These are phyloP conservation scores for Drosophila paracracens DNA, from an alignment of 2,888 invertebrate species.

Conservation along the genomic window DNA sequence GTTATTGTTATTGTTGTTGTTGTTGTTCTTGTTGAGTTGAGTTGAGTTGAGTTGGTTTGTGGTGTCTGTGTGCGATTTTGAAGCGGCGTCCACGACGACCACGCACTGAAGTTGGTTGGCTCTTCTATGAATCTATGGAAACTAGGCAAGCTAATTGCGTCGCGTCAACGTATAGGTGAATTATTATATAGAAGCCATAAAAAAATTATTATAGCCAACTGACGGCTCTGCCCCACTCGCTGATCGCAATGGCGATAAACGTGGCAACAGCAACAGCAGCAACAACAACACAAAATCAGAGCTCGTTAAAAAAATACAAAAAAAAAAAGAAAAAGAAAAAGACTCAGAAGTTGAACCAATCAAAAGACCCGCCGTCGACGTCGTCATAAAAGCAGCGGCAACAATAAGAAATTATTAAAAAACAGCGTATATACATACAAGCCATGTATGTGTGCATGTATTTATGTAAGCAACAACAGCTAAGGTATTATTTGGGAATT, in stretches of 20 bases:
- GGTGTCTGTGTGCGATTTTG: slow-evolving; percentile 42
- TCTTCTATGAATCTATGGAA: slow-evolving; percentile 68
- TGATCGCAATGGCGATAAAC: slow-evolving; percentile 67
- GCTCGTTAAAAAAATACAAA: slow-evolving; percentile 69
- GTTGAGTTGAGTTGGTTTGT: not conserved
- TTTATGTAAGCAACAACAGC: slow-evolving; percentile 6
- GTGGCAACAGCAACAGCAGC: slow-evolving; percentile 28
- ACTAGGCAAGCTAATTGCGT: slow-evolving; percentile 72
- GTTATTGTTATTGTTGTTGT: not conserved
- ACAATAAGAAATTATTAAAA: slow-evolving; percentile 56
- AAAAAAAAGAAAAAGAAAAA: slow-evolving; percentile 27
- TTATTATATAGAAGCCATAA: slow-evolving; percentile 77
- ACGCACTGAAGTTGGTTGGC: slow-evolving; percentile 46
- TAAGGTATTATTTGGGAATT: slow-evolving; percentile 35
- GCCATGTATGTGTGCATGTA: not conserved
- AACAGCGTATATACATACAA: slow-evolving; percentile 6
- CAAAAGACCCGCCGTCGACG: slow-evolving; percentile 71
- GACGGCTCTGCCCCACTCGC: slow-evolving; percentile 60
- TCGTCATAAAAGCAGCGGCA: slow-evolving; percentile 62
- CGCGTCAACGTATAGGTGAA: slow-evolving; percentile 77
- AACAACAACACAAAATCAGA: slow-evolving; percentile 63
- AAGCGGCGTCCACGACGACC: slow-evolving; percentile 54
- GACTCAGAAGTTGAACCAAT: slow-evolving; percentile 67
- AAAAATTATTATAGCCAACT: slow-evolving; percentile 63
- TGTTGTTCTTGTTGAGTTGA: not conserved